Conservation (phyloP, 1,140 invertebrate species). For the Periplaneta americana region DNA sequence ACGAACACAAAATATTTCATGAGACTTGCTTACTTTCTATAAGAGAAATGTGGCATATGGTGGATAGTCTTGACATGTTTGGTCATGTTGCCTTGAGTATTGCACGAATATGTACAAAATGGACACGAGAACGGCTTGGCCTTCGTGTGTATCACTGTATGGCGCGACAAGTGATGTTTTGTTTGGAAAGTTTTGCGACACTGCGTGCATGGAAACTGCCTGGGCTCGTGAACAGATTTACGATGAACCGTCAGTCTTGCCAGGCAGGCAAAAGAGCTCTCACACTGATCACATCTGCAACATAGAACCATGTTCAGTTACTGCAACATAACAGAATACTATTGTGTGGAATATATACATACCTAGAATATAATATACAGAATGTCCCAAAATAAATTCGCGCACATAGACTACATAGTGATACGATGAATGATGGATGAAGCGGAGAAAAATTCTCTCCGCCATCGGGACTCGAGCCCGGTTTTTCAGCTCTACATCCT, state of each 20-base stretch:
- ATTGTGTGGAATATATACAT: no score
- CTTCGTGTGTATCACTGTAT: conserved; percentile 36
- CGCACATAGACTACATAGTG: no score
- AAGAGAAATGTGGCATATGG: conserved; percentile 18
- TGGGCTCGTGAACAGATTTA: conserved; percentile 16
- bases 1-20: no score
- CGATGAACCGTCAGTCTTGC: conserved; percentile 15
- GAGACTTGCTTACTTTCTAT: conserved; percentile 14
- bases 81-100: conserved; percentile 21
- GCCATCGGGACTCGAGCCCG: no score
- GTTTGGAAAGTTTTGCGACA: conserved; percentile 23
- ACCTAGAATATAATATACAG: no score
- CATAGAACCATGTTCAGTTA: not conserved
- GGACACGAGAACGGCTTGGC: conserved; percentile 28
- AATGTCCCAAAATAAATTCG: no score
- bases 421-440: no score
- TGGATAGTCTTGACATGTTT: conserved; percentile 19
- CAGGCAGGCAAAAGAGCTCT: conserved; percentile 12
- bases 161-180: conserved; percentile 31
- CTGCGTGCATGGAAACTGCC: conserved; percentile 16
- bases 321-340: no score
- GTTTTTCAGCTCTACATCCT: no score
- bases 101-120: conserved; percentile 24
- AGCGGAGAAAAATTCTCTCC: no score
- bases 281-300: conserved; percentile 15